Conservation (phyloP, 2,113 vertebrate genomes). For the Indicator maculatus region DNA sequence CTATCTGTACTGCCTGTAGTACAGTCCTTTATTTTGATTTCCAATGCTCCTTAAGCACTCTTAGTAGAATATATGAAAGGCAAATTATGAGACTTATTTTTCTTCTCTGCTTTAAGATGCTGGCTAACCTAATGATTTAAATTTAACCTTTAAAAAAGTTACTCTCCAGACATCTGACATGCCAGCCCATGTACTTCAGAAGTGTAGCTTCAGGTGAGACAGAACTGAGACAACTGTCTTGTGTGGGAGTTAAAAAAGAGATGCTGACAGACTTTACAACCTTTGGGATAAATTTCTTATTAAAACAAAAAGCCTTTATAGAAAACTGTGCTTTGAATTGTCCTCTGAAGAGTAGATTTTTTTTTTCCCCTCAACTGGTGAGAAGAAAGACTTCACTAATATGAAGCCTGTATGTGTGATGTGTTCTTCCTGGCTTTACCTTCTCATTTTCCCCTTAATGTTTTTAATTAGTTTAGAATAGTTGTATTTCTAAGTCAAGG, state of each 20-base stretch:
- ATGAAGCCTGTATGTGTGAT: neutral
- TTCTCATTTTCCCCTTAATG: neutral
- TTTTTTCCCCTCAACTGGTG: neutral
- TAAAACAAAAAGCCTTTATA: neutral
- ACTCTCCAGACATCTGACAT: neutral
- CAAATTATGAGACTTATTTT: neutral
- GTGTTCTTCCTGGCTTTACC: neutral
- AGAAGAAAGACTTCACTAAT: neutral
- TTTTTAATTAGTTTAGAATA: neutral
- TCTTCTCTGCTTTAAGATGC: neutral
- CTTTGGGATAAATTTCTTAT: neutral
- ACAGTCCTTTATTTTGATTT: neutral
- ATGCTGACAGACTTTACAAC: neutral
- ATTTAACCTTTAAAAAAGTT: neutral
- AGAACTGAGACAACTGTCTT: neutral
- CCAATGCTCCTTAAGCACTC: neutral
- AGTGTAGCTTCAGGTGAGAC: neutral
- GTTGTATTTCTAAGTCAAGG: neutral
- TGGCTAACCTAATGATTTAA: neutral
- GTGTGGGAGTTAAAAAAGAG: neutral
- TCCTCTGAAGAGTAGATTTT: neutral
- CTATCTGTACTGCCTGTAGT: fast-evolving
- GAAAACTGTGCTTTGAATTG: neutral
- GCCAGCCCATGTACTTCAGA: neutral
- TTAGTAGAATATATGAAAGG: neutral